Conservation (phyloP, 2,113 vertebrate genomes). For the Pongo abelii region DNA sequence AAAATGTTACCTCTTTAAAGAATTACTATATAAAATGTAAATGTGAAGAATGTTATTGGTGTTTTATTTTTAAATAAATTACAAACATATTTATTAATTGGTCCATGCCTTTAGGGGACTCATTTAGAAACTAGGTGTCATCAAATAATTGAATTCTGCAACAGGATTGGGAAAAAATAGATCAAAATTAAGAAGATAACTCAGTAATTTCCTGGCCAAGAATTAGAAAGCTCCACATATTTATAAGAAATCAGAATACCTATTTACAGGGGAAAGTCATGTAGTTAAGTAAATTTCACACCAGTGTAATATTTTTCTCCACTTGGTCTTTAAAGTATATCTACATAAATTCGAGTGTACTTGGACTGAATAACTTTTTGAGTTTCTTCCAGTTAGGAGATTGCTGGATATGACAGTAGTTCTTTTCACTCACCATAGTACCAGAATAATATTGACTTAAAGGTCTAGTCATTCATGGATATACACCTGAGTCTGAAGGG, state of each 20-base stretch:
- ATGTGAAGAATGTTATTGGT: not conserved
- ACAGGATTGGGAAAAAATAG: not conserved
- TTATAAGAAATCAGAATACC: constrained; percentile 33
- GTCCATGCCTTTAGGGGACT: not conserved
- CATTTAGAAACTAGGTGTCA: not conserved
- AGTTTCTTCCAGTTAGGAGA: not conserved
- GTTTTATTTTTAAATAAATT: not conserved
- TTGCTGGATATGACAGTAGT: not conserved
- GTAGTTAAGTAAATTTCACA: not conserved
- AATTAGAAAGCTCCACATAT: not conserved
- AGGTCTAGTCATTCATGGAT: not conserved
- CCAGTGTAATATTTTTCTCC: not conserved
- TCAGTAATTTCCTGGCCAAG: not conserved
- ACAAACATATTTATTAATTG: not conserved
- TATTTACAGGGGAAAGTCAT: not conserved
- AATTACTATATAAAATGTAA: not conserved
- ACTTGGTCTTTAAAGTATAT: not conserved
- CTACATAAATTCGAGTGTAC: not conserved
- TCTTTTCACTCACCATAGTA: not conserved
- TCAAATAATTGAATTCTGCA: not conserved
- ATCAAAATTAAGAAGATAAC: not conserved
- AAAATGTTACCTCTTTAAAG: not conserved
- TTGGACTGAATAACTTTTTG: not conserved
- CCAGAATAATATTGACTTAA: not conserved
- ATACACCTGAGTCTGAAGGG: not conserved